phyloP scores from a whole-genome alignment of 1,140 invertebrate species.

The Lordiphosa mommai region DNA sequence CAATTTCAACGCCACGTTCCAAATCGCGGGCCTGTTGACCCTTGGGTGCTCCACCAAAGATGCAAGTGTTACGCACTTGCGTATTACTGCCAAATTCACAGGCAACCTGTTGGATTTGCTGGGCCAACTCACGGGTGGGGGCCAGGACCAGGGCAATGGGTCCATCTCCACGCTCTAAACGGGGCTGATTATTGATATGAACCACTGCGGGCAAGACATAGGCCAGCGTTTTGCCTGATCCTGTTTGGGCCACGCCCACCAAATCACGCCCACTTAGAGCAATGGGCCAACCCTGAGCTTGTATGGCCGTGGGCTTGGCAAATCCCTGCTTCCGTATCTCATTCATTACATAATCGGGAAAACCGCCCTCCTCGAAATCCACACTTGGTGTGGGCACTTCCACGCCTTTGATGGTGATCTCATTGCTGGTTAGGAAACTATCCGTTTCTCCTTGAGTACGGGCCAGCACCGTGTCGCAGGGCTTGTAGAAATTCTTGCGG shows the following conservation, averaged over 20 bases:
- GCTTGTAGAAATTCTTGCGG: constrained; percentile 95
- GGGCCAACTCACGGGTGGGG: constrained; percentile 96
- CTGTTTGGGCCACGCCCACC: constrained; percentile 98
- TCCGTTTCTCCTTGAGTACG: constrained; percentile 87
- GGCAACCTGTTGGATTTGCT: constrained; percentile 98
- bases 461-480: constrained; percentile 87
- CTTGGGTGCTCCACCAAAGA: constrained; percentile 97
- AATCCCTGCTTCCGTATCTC: constrained; percentile 91
- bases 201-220: constrained; percentile 92
- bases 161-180: constrained; percentile 87
- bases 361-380: constrained; percentile 90
- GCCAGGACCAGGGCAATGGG: constrained; percentile 95
- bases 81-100: constrained; percentile 93
- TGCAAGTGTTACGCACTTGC: constrained; percentile 92
- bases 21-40: constrained; percentile 90
- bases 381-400: constrained; percentile 90
- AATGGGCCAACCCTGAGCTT: constrained; percentile 95
- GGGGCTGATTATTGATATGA: constrained; percentile 95
- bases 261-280: constrained; percentile 94
- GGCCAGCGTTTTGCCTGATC: constrained; percentile 94
- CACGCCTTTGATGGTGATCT: constrained; percentile 90
- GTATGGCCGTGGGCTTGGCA: constrained; percentile 92
- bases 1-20: constrained; percentile 92
- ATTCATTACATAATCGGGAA: constrained; percentile 90
- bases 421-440: constrained; percentile 86